A percentile compares a stretch with the other conserved stretches of the same genome.
Conservation (phyloP, 1,140 invertebrate genomes). For the Hylyphantes graminicola region DNA sequence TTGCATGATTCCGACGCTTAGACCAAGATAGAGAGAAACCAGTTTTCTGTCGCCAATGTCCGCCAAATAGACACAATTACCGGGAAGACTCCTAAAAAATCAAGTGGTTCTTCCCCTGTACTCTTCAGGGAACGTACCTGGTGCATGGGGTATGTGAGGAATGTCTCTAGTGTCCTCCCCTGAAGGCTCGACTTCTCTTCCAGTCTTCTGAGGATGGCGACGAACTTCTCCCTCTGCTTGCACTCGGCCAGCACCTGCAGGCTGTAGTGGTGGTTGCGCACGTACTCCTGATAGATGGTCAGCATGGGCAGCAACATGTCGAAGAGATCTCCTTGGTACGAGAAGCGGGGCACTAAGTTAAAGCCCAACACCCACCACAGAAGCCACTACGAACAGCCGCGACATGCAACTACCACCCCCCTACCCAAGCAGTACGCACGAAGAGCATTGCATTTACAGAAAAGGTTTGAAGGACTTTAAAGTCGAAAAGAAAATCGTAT, state of each 20-base stretch:
- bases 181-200: slow-evolving; percentile 89
- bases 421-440: no score
- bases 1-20: no score
- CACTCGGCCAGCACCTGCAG: slow-evolving; percentile 93
- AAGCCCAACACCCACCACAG: slow-evolving; percentile 1
- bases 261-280: slow-evolving; percentile 92
- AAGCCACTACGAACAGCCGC: neutral
- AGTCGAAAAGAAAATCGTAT: no score
- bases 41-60: no score
- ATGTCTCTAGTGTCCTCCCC: slow-evolving; percentile 86
- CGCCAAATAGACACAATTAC: no score
- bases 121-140: no score
- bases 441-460: no score
- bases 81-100: no score
- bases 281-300: slow-evolving; percentile 94
- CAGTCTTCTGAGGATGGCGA: slow-evolving; percentile 81
- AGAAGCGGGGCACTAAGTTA: slow-evolving; percentile 58
- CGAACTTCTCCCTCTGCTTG: slow-evolving; percentile 86
- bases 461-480: no score
- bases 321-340: slow-evolving; percentile 84
- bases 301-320: slow-evolving; percentile 94
- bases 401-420: neutral
- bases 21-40: no score
- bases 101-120: no score
- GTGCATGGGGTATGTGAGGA: slow-evolving; percentile 95